Conservation (phyloP, 2,113 vertebrate genomes). For the Axis porcinus region DNA sequence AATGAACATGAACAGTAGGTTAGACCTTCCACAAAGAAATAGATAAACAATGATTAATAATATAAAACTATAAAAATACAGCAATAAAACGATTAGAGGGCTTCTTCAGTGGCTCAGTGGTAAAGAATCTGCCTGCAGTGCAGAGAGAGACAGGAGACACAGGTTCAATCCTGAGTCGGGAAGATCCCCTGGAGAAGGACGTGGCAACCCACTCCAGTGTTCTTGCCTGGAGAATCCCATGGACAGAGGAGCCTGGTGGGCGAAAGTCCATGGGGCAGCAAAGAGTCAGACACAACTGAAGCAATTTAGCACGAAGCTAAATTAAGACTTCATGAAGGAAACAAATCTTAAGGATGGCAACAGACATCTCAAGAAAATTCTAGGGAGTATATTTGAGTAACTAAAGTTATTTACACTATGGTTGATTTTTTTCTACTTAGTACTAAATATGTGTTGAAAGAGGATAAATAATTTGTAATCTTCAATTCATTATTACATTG, state of each 20-base stretch:
- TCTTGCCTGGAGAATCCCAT: neutral
- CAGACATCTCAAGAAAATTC: neutral
- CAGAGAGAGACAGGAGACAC: neutral
- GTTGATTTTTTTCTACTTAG: neutral
- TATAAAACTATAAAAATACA: neutral
- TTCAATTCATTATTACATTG: neutral
- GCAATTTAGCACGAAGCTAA: neutral
- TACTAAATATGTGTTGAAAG: neutral
- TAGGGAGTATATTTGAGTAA: neutral
- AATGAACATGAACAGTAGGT: neutral
- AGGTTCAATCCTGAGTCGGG: neutral
- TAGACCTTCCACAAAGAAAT: neutral
- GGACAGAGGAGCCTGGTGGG: neutral
- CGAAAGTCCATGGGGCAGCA: neutral
- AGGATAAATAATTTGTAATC: neutral
- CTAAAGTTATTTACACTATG: neutral
- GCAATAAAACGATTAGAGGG: neutral
- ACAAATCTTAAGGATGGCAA: neutral
- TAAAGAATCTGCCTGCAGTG: neutral
- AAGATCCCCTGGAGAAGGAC: neutral
- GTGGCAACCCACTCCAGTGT: neutral
- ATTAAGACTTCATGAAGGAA: constrained; percentile 22
- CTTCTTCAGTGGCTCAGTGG: neutral
- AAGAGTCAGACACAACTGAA: neutral
- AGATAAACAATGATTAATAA: neutral